Percentiles rank a stretch among this genome's conserved stretches.
phyloP scores from a whole-genome alignment of 2,888 invertebrate species.

The Disparrhopalites patrizii region DNA sequence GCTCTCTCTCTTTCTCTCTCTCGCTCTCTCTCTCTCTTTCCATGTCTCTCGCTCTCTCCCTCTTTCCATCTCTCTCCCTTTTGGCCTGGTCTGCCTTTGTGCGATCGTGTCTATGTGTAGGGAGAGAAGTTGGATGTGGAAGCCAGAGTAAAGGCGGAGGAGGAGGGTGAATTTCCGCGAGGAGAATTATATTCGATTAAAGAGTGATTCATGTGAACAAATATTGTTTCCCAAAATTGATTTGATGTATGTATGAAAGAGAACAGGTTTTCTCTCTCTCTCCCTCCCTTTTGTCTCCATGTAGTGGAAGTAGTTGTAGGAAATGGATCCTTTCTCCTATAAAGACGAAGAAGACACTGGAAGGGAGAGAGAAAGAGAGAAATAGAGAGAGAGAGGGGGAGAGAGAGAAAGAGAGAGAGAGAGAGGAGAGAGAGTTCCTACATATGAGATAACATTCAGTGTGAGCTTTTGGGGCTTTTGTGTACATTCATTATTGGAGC shows the following conservation, averaged over 20 bases:
- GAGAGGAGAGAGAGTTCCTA: slow-evolving; percentile 1
- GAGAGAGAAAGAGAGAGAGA: slow-evolving; percentile 5
- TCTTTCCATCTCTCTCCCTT: no score
- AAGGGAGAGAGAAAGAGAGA: no score
- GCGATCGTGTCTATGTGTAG: no score
- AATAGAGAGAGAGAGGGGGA: not conserved
- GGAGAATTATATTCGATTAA: slow-evolving; percentile 37
- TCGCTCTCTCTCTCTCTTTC: no score
- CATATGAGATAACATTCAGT: slow-evolving; percentile 15
- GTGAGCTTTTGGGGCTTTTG: slow-evolving; percentile 3
- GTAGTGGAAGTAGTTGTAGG: not conserved
- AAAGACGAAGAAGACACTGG: not conserved
- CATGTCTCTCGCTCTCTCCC: no score
- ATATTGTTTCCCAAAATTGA: slow-evolving; percentile 44
- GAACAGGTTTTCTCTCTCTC: not conserved
- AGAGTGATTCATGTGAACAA: slow-evolving; percentile 44
- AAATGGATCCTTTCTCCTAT: not conserved
- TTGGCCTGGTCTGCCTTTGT: no score
- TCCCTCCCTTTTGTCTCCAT: not conserved
- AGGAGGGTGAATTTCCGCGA: slow-evolving; percentile 28
- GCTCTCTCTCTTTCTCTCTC: no score
- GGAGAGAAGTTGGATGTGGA: not conserved
- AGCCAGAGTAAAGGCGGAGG: slow-evolving; percentile 14
- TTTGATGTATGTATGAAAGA: slow-evolving; percentile 34
- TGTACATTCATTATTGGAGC: slow-evolving; percentile 23